A percentile compares a stretch with the other conserved stretches of the same genome.
Conservation (phyloP, 1,140 invertebrate species). For the Drosophila pectinifera region DNA sequence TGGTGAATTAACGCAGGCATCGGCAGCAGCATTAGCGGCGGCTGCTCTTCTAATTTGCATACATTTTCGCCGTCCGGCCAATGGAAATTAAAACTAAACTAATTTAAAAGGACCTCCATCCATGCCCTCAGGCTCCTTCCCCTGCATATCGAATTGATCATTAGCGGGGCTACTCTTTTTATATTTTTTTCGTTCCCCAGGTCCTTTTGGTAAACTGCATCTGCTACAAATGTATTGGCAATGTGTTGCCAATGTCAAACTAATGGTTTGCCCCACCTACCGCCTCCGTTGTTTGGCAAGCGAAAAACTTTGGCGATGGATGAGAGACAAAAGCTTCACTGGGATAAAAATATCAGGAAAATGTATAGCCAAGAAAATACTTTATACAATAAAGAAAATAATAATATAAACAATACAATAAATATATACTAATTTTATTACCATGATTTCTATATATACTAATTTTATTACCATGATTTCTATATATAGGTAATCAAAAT, state of each 20-base stretch:
- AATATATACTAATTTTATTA: no score
- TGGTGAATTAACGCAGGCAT: conserved; percentile 64
- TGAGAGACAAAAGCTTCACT: conserved; percentile 20
- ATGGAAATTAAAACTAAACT: conserved; percentile 74
- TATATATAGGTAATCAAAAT: no score
- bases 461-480: no score
- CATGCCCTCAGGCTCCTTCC: not conserved
- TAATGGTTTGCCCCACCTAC: conserved; percentile 65
- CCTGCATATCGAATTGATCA: conserved; percentile 9
- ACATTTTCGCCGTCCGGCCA: conserved; percentile 44
- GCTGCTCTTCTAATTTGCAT: conserved; percentile 72
- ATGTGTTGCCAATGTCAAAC: conserved; percentile 82
- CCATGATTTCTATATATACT: no score
- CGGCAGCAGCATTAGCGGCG: not conserved
- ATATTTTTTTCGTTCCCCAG: conserved; percentile 20
- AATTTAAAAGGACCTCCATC: conserved; percentile 48
- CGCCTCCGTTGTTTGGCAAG: conserved; percentile 47
- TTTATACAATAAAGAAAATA: no score
- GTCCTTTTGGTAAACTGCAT: conserved; percentile 51
- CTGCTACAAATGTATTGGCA: conserved; percentile 81
- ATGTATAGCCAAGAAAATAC: no score
- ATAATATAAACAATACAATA: no score
- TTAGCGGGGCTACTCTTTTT: conserved; percentile 4
- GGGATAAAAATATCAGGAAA: not conserved
- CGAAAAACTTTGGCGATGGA: conserved; percentile 52